phyloP scores from a whole-genome alignment of 2,797 vertebrate species.

The Acanthornis magna region DNA sequence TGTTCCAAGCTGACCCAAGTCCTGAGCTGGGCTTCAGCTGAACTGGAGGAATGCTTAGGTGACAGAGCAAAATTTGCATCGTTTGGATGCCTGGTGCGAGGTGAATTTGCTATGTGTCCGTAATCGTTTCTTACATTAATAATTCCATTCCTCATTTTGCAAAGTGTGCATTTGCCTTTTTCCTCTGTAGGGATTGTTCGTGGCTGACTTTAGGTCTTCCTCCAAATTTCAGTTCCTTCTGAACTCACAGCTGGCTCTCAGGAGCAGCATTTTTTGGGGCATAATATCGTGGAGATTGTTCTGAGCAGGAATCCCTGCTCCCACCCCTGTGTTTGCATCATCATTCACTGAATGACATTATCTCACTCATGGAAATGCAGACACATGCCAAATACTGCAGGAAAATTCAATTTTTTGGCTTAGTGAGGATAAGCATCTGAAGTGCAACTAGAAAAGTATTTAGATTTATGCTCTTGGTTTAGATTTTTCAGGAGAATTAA shows the following conservation, averaged over 20 bases:
- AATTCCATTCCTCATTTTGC: background rate
- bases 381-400: background rate
- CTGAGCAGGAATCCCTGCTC: background rate
- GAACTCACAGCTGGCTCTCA: background rate
- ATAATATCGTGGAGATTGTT: background rate
- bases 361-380: background rate
- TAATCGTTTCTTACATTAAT: background rate
- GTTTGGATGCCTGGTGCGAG: accelerated
- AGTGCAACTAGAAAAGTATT: background rate
- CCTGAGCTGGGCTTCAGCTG: background rate
- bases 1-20: background rate
- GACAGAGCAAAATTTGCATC: background rate
- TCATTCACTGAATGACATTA: background rate
- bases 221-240: background rate
- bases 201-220: background rate
- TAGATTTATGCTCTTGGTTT: background rate
- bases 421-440: background rate
- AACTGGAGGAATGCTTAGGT: background rate
- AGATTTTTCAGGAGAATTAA: background rate
- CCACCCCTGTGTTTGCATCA: background rate
- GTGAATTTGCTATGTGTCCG: background rate
- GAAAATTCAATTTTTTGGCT: background rate
- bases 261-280: background rate
- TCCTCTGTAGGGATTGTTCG: background rate
- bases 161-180: background rate